phyloP scores from a whole-genome alignment of 1,140 invertebrate genomes.

The Dendroctonus valens region DNA sequence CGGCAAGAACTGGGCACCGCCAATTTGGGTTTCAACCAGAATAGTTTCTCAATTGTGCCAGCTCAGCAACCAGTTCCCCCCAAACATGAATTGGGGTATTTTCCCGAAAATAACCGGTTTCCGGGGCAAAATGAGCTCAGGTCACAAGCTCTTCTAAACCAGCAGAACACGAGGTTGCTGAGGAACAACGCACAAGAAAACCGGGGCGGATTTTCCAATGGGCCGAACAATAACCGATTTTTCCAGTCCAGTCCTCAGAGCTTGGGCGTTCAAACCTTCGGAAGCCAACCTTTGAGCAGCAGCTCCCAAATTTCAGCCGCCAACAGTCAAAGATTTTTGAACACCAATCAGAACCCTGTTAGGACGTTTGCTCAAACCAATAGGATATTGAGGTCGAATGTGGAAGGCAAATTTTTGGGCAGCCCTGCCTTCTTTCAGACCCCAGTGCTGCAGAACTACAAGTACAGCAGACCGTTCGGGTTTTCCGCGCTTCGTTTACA shows the following conservation, averaged over 20 bases:
- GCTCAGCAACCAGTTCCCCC: slow-evolving; percentile 23
- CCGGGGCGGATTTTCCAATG: neutral
- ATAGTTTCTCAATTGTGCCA: slow-evolving; percentile 35
- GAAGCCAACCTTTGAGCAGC: slow-evolving; percentile 26
- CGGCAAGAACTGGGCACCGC: slow-evolving; percentile 53
- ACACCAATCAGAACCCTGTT: slow-evolving; percentile 14
- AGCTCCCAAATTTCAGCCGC: neutral
- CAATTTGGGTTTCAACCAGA: slow-evolving; percentile 46
- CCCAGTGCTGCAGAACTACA: slow-evolving; percentile 11
- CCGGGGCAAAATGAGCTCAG: too few species aligned
- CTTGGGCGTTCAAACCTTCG: slow-evolving; percentile 37
- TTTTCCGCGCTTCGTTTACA: neutral
- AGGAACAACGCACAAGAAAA: neutral
- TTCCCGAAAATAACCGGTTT: slow-evolving; percentile 13
- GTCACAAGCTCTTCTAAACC: slow-evolving; percentile 17
- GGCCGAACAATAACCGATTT: slow-evolving; percentile 18
- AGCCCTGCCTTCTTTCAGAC: neutral
- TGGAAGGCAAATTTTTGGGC: slow-evolving; percentile 12
- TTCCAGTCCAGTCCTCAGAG: slow-evolving; percentile 19
- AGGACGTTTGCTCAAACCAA: slow-evolving; percentile 28
- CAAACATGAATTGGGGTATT: slow-evolving; percentile 12
- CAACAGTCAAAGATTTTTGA: slow-evolving; percentile 27
- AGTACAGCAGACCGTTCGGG: slow-evolving; percentile 17
- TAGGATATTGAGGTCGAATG: slow-evolving; percentile 41
- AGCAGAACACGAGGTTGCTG: neutral